Evolutionary conservation across 1,140 invertebrate species (phyloP), one percentile per base, ranked within the genome.

Genomic region (Phenacoccus solenopsis): DNA sequence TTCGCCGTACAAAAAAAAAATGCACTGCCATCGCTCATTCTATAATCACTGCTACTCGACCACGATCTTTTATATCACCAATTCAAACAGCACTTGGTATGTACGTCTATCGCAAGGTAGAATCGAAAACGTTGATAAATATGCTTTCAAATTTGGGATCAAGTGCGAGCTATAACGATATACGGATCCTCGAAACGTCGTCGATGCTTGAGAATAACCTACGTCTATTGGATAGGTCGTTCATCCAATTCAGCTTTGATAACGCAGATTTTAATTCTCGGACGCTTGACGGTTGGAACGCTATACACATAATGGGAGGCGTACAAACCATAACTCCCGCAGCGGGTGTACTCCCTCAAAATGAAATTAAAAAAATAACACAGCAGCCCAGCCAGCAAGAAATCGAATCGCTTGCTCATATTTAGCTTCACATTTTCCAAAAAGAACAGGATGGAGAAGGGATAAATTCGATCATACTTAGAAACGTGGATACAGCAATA

Each of bases 281-380:
- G 24, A 77, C 75, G 30, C 21, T 77, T 28, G 74, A 76, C 72
- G 75, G 75, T 16, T 25, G 67, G 20, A 72, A 73, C 32, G 76
- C 75, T 35, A 75, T 77, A 69, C 76, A 77, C 70, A 57, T 32
- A 12, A 76, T 76, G 75, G 75, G 73, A 22, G 73, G 73, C 16
- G 74, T 75, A 25, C n/a, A 28, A 22, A 72, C 68, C 70, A 67
- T 74, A n/a, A 74, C 74, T 32, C 70, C 70, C 5, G 20, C 16
- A 2, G 28, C 4, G 25, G 9, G 16, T 12, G 69, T 69, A 57
- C 28, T 20, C 27, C 68, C 35, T 24, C 4, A 9, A 56, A 16
- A 5, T 69, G n/a, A 10, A 22, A 69, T 69, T 24, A 35, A 35
- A 38, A 20, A 22, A 27, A 27, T 69, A 16, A 69, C 32, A 69